Percentiles rank a stretch among this genome's conserved stretches.
Conservation (phyloP, 53 echinoderm and acorn worm species). For the Actinopyga echinites region DNA sequence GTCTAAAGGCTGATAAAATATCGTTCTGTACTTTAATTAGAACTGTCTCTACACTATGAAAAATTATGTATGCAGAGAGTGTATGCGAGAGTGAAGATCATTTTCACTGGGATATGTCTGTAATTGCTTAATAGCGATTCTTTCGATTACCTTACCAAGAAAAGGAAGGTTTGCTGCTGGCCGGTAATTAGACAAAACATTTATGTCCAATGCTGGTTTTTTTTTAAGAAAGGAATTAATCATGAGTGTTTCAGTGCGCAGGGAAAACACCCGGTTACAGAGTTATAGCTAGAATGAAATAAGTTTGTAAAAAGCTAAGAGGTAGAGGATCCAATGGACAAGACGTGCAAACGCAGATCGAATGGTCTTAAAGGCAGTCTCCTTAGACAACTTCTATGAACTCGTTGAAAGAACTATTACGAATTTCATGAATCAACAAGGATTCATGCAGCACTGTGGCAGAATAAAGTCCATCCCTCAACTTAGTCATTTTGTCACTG, state of each 20-base stretch:
- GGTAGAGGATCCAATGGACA: conserved; percentile 18
- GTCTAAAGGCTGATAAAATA: conserved; percentile 20
- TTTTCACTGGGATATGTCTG: conserved; percentile 8
- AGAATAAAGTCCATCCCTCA: background rate
- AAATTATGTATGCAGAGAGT: conserved; percentile 42
- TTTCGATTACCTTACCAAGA: conserved; percentile 48
- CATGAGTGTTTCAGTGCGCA: conserved; percentile 24
- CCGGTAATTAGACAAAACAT: conserved; percentile 47
- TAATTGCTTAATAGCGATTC: conserved; percentile 14
- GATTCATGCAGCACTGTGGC: background rate
- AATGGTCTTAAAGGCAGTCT: background rate
- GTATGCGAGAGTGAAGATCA: background rate
- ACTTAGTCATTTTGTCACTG: background rate
- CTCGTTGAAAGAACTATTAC: background rate
- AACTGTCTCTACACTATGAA: conserved; percentile 54
- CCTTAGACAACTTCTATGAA: background rate
- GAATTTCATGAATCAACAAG: background rate
- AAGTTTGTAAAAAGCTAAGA: conserved; percentile 10
- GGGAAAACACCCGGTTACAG: conserved; percentile 44
- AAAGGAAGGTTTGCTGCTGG: conserved; percentile 53
- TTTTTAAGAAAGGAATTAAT: conserved; percentile 28
- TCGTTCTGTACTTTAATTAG: conserved; percentile 37
- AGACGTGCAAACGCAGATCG: background rate
- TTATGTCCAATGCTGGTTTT: background rate
- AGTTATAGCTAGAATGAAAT: conserved; percentile 28